phyloP scores from a whole-genome alignment of 2,797 vertebrate genomes.

The Pipistrellus pygmaeus region DNA sequence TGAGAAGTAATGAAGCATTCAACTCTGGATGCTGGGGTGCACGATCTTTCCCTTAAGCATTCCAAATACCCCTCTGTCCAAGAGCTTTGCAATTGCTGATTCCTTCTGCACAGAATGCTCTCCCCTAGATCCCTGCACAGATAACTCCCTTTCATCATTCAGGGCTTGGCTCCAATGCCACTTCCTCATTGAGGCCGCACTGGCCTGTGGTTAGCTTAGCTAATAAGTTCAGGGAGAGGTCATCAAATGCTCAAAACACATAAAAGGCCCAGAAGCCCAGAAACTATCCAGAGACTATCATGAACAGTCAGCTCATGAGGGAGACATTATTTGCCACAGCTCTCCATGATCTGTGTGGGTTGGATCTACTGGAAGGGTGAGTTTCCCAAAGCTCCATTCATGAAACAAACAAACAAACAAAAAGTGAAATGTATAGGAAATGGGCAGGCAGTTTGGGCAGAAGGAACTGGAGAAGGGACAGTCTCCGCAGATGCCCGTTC shows the following conservation, averaged over 20 bases:
- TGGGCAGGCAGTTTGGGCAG: neutral
- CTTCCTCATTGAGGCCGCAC: neutral
- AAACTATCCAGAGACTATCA: slow-evolving; percentile 48
- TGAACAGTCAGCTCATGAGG: slow-evolving; percentile 38
- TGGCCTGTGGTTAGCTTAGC: neutral
- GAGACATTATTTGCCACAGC: slow-evolving; percentile 62
- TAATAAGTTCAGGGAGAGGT: neutral
- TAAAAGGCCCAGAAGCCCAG: neutral
- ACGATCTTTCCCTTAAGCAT: neutral
- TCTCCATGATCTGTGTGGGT: slow-evolving; percentile 64
- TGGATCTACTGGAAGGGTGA: slow-evolving; percentile 60
- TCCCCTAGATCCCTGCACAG: neutral
- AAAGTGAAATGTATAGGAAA: neutral
- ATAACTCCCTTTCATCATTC: neutral
- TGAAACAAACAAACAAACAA: neutral
- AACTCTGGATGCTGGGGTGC: neutral
- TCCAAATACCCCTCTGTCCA: neutral
- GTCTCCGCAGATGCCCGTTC: neutral
- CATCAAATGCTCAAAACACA: neutral
- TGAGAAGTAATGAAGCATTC: neutral
- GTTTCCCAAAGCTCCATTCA: slow-evolving; percentile 63
- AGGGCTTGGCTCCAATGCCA: neutral
- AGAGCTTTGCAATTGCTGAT: neutral
- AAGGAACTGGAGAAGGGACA: neutral
- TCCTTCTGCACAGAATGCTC: neutral